Conservation (phyloP, 2,888 invertebrate species). For the Perizoma affinitatum region DNA sequence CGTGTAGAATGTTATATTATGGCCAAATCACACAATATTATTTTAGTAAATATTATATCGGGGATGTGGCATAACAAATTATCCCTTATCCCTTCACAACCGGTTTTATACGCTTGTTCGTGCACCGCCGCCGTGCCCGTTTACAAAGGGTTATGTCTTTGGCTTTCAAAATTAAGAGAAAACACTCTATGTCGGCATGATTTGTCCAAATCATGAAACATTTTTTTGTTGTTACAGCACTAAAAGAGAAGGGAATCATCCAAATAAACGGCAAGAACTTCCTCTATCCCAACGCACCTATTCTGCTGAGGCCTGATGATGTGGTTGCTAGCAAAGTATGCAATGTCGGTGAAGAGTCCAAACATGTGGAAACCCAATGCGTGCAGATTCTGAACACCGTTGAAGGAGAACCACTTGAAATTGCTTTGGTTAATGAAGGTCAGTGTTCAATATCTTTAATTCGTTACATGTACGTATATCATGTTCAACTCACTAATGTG, state of each 20-base stretch:
- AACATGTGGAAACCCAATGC: conserved; percentile 76
- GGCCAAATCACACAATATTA: too few species aligned
- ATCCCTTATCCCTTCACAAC: too few species aligned
- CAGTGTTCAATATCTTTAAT: conserved; percentile 1
- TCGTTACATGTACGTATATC: neutral
- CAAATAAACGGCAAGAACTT: conserved; percentile 86
- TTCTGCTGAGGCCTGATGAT: conserved; percentile 79
- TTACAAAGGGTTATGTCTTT: too few species aligned
- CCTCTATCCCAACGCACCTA: conserved; percentile 83
- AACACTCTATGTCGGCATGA: too few species aligned
- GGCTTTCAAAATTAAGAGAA: too few species aligned
- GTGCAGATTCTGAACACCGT: conserved; percentile 79
- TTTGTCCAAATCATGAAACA: too few species aligned
- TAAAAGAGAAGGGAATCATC: conserved; percentile 60
- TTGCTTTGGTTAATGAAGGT: conserved; percentile 87
- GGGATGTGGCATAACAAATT: too few species aligned
- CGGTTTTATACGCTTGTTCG: too few species aligned
- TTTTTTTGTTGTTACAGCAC: conserved; percentile 49
- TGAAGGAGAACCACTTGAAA: conserved; percentile 79
- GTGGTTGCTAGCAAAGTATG: conserved; percentile 64
- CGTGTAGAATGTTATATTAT: too few species aligned
- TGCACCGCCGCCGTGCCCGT: too few species aligned
- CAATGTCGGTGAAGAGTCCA: conserved; percentile 62
- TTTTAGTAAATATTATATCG: too few species aligned
- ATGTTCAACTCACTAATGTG: too few species aligned